phyloP scores from a whole-genome alignment of 2,113 vertebrate genomes.

The Dasyornis broadbenti region DNA sequence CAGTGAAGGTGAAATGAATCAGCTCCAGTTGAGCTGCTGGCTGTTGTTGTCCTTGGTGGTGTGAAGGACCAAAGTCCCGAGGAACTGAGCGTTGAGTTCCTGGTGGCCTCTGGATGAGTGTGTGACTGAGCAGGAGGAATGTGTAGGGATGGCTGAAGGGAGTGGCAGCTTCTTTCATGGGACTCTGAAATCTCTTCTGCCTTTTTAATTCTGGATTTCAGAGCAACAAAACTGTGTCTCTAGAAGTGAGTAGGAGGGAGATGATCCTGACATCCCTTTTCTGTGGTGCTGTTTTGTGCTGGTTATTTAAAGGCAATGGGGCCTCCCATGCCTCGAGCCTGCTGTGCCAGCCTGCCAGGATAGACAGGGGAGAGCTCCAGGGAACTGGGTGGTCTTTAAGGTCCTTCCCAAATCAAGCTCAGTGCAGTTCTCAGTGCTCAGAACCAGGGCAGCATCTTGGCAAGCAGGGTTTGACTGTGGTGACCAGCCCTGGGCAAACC shows the following conservation, averaged over 20 bases:
- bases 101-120: background rate
- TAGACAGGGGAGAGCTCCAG: accelerated
- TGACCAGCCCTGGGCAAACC: background rate
- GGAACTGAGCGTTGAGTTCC: background rate
- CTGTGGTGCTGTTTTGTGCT: background rate
- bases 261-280: background rate
- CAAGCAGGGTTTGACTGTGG: background rate
- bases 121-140: background rate
- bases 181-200: background rate
- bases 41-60: background rate
- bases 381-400: background rate
- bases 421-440: background rate
- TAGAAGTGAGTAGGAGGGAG: background rate
- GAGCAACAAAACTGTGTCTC: background rate
- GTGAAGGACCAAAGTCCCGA: background rate
- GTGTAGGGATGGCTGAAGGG: too few species aligned
- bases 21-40: background rate
- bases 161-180: accelerated
- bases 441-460: background rate
- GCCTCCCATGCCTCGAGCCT: background rate
- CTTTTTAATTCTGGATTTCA: background rate
- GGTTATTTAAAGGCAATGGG: background rate
- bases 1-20: too few species aligned
- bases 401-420: background rate
- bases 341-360: background rate